A percentile compares a stretch with the other conserved stretches of the same genome.
Evolutionary conservation across 2,113 vertebrate species (phyloP).

Genomic region (Rana temporaria): DNA sequence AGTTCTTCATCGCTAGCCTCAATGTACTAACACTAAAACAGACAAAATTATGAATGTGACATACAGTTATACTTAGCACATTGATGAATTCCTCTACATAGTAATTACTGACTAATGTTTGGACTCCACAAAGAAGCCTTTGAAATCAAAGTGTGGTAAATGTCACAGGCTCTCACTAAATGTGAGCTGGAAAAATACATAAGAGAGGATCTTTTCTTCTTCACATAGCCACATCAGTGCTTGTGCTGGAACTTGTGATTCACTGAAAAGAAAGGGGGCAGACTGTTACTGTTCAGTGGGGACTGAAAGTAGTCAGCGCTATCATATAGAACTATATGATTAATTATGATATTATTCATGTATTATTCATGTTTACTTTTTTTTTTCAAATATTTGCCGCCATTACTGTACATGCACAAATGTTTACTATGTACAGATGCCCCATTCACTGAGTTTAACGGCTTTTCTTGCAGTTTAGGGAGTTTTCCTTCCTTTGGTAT

Average conservation of each 20-base stretch:
- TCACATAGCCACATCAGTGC: not conserved
- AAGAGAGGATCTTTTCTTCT: conserved; percentile 21
- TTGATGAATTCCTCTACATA: conserved; percentile 21
- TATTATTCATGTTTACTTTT: too few relatives aligned
- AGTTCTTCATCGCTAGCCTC: too few relatives aligned
- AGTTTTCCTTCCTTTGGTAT: too few relatives aligned
- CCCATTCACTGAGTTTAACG: too few relatives aligned
- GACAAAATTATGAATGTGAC: not conserved
- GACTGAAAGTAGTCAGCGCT: too few relatives aligned
- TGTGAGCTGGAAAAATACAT: conserved; percentile 35
- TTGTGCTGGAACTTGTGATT: conserved; percentile 8
- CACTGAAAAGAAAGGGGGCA: not conserved
- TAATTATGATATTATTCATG: too few relatives aligned
- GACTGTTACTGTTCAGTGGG: not conserved
- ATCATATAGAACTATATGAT: too few relatives aligned
- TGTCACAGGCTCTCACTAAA: conserved; percentile 43
- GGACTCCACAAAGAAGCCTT: conserved; percentile 45
- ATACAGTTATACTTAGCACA: not conserved
- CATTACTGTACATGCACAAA: too few relatives aligned
- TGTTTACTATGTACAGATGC: too few relatives aligned
- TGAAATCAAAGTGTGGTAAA: conserved; percentile 49
- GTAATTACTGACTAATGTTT: conserved; percentile 39
- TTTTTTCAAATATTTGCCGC: too few relatives aligned
- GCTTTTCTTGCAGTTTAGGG: too few relatives aligned
- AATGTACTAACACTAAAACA: not conserved